These are phyloP conservation scores for Chaetoderma sp. DNA, from an alignment of 2,888 invertebrate genomes.

Conservation along the genomic window DNA sequence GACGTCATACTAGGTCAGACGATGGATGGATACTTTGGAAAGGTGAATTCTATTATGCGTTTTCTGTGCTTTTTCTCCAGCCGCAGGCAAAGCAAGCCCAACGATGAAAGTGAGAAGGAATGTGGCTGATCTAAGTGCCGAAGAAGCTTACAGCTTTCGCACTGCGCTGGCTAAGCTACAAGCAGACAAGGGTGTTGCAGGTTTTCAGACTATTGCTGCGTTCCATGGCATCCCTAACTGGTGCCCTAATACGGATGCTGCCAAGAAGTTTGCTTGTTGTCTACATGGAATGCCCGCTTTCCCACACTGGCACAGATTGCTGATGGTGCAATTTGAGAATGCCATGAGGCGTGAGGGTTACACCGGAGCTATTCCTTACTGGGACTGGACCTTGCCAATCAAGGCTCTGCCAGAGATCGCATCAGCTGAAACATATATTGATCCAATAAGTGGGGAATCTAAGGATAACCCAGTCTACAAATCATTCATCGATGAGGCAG, in stretches of 20 bases:
- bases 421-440: slow-evolving; percentile 8
- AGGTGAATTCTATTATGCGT: no score
- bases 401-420: slow-evolving; percentile 20
- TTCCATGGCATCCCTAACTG: slow-evolving; percentile 40
- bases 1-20: no score
- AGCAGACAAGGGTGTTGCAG: slow-evolving; percentile 25
- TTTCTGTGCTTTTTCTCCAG: no score
- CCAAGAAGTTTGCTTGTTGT: slow-evolving; percentile 38
- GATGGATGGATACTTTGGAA: no score
- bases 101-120: slow-evolving; percentile 28
- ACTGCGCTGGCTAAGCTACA: slow-evolving; percentile 26
- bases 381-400: slow-evolving; percentile 33
- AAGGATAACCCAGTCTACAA: slow-evolving; percentile 18
- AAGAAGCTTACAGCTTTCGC: slow-evolving; percentile 33
- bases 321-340: slow-evolving; percentile 31
- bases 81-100: no score
- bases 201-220: slow-evolving; percentile 33
- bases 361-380: slow-evolving; percentile 28
- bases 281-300: slow-evolving; percentile 39
- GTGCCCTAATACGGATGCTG: slow-evolving; percentile 37
- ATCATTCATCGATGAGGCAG: slow-evolving; percentile 9
- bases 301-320: slow-evolving; percentile 41
- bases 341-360: background rate
- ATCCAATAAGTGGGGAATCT: slow-evolving; percentile 10
- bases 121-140: slow-evolving; percentile 18